Conservation (phyloP, 2,888 invertebrate species). For the Aphidoletes aphidimyza region DNA sequence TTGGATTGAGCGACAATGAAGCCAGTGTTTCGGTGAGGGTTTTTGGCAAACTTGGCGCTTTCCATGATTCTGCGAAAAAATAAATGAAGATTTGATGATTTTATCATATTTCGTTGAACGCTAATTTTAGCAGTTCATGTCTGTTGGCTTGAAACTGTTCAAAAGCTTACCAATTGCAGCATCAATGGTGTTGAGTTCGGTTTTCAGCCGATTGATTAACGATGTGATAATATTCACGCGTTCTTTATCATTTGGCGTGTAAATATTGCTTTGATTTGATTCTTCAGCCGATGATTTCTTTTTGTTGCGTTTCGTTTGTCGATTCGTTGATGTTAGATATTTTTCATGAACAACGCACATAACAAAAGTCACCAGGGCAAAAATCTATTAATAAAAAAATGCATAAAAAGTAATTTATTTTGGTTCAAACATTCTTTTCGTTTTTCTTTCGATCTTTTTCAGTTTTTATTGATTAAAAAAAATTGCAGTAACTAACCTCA, state of each 20-base stretch:
- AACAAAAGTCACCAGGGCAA: slow-evolving; percentile 65
- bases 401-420: background rate
- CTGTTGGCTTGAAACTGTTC: background rate
- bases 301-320: slow-evolving; percentile 59
- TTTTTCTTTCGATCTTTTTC: slow-evolving; percentile 24
- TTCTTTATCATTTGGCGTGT: slow-evolving; percentile 62
- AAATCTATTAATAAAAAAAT: slow-evolving; percentile 61
- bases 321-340: slow-evolving; percentile 57
- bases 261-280: slow-evolving; percentile 57
- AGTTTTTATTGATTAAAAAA: background rate
- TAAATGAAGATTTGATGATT: too few species aligned
- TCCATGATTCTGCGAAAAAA: slow-evolving; percentile 63
- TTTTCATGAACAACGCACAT: slow-evolving; percentile 64
- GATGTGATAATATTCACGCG: slow-evolving; percentile 63
- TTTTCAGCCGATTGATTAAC: slow-evolving; percentile 64
- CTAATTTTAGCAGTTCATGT: background rate
- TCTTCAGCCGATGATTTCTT: slow-evolving; percentile 58
- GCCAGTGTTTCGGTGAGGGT: slow-evolving; percentile 65
- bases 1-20: slow-evolving; percentile 65
- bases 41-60: slow-evolving; percentile 62
- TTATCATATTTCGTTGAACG: background rate
- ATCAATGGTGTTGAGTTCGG: slow-evolving; percentile 63
- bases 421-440: background rate
- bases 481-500: slow-evolving; percentile 68
- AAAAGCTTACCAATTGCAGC: slow-evolving; percentile 63